These are phyloP conservation scores for Sinocyclocheilus rhinocerous DNA, from an alignment of 2,113 vertebrate genomes.

Conservation along the genomic window DNA sequence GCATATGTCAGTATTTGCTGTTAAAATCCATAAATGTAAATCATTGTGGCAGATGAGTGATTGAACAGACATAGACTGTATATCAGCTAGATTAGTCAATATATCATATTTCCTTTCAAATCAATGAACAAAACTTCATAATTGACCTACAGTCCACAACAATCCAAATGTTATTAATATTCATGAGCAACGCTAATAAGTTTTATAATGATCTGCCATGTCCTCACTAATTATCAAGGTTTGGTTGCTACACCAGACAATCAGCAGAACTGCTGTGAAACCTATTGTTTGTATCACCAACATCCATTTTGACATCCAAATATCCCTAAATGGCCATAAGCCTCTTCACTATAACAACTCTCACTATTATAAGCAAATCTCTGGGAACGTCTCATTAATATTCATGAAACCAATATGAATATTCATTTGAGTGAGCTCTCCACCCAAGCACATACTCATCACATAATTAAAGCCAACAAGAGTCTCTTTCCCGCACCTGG, in stretches of 20 bases:
- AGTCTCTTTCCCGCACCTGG: conserved; percentile 7
- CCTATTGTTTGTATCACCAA: not conserved
- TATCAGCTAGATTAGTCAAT: not conserved
- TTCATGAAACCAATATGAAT: not conserved
- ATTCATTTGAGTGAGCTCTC: not conserved
- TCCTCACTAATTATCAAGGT: not conserved
- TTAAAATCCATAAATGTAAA: too few species aligned
- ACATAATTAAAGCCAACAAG: conserved; percentile 8
- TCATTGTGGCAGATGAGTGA: too few species aligned
- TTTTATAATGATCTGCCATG: too few species aligned
- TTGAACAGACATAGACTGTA: not conserved
- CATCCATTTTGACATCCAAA: not conserved
- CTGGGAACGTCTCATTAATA: not conserved
- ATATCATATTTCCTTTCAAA: not conserved
- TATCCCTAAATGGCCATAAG: not conserved
- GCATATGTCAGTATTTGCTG: too few species aligned
- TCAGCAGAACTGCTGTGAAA: not conserved
- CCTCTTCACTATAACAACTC: not conserved
- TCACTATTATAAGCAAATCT: not conserved
- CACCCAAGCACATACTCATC: not conserved
- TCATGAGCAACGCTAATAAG: not conserved
- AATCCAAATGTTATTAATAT: not conserved
- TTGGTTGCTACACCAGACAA: not conserved
- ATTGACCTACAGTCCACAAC: not conserved
- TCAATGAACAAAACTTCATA: not conserved